Evolutionary conservation across 2,888 invertebrate genomes (phyloP).

Genomic region (Boloria selene): DNA sequence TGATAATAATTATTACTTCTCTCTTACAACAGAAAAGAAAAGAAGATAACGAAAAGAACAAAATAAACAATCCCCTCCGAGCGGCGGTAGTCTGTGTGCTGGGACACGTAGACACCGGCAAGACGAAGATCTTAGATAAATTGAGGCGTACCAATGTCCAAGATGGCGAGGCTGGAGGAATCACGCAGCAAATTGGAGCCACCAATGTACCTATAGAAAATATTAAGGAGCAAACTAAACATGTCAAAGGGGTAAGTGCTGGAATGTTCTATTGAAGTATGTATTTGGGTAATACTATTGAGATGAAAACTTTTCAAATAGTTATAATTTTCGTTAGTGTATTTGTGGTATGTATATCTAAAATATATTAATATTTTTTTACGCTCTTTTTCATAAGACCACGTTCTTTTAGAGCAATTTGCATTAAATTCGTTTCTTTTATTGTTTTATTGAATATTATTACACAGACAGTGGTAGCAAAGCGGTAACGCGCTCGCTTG

Average conservation of each 20-base stretch:
- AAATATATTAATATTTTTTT: too few species aligned
- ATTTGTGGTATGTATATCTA: too few species aligned
- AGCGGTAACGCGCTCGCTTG: too few species aligned
- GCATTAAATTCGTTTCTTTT: background rate
- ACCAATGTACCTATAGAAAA: slow-evolving; percentile 99
- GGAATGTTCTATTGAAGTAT: background rate
- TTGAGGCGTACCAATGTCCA: slow-evolving; percentile 94
- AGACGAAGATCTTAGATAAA: slow-evolving; percentile 99
- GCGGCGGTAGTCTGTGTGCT: slow-evolving; percentile 99
- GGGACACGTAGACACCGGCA: slow-evolving; percentile 99
- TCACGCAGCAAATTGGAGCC: slow-evolving; percentile 99
- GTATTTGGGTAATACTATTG: too few species aligned
- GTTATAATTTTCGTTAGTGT: too few species aligned
- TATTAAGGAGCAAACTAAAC: slow-evolving; percentile 95
- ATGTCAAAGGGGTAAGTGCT: slow-evolving; percentile 93
- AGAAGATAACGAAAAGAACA: slow-evolving; percentile 75
- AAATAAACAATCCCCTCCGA: slow-evolving; percentile 83
- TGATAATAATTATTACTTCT: background rate
- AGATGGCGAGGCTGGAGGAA: slow-evolving; percentile 99
- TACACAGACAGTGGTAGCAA: too few species aligned
- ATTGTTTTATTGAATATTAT: too few species aligned
- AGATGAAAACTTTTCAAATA: too few species aligned
- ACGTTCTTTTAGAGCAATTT: background rate
- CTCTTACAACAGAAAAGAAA: slow-evolving; percentile 67
- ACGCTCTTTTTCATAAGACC: too few species aligned